phyloP scores from a whole-genome alignment of 2,888 invertebrate species.

The Lottia gigantea region DNA sequence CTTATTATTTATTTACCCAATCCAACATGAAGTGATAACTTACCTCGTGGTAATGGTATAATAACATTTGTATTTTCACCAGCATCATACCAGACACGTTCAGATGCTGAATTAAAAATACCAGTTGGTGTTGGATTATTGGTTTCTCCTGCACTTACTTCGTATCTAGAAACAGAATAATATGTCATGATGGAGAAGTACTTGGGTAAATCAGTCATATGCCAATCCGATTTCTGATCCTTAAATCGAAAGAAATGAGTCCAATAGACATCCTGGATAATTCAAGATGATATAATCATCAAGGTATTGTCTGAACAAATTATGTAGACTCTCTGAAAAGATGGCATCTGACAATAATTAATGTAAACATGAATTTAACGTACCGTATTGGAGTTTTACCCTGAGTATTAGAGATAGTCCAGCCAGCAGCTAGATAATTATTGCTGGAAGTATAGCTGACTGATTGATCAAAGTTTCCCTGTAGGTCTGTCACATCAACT shows the following conservation, averaged over 20 bases:
- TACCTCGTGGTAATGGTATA: slow-evolving; percentile 16
- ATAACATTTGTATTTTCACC: slow-evolving; percentile 13
- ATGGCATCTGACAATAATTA: no score
- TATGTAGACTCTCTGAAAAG: no score
- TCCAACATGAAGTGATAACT: background rate
- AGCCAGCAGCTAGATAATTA: slow-evolving; percentile 25
- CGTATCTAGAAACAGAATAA: slow-evolving; percentile 10
- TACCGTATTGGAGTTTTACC: slow-evolving; percentile 18
- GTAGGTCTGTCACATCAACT: background rate
- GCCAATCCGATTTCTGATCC: no score
- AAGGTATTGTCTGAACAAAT: no score
- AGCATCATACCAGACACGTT: slow-evolving; percentile 22
- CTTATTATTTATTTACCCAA: no score
- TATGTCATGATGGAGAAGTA: background rate
- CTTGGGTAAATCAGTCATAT: no score
- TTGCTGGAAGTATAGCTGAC: slow-evolving; percentile 14
- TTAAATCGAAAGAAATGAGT: no score
- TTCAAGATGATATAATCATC: no score
- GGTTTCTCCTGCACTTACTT: slow-evolving; percentile 18
- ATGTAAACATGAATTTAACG: background rate
- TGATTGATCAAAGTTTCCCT: background rate
- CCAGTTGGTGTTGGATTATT: slow-evolving; percentile 16
- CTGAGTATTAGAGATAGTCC: slow-evolving; percentile 21
- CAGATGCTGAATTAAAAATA: slow-evolving; percentile 13
- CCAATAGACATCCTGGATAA: no score